These are phyloP conservation scores for Craterocephalus amniculus DNA, from an alignment of 2,797 vertebrate species.

Conservation along the genomic window DNA sequence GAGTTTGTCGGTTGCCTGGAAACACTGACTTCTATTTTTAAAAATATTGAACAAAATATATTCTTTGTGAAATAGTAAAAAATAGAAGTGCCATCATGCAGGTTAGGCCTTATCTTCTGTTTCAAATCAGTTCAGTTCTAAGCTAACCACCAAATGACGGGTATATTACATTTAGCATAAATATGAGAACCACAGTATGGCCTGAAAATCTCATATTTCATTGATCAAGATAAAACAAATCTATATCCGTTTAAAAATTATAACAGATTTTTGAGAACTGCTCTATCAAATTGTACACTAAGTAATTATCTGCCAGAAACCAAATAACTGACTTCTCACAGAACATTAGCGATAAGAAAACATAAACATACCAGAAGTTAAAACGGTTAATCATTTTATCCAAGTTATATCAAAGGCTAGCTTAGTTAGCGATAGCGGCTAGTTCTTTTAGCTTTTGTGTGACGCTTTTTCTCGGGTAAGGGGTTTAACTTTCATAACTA, in stretches of 20 bases:
- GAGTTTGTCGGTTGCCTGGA: not conserved
- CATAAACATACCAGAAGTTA: not conserved
- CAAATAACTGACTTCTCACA: not conserved
- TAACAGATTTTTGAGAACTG: not conserved
- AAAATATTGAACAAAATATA: not conserved
- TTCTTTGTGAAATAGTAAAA: not conserved
- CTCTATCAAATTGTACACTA: not conserved
- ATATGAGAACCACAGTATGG: not conserved
- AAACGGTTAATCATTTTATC: too few species aligned
- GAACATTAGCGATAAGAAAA: not conserved
- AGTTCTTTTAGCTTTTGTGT: too few species aligned
- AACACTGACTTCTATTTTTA: not conserved
- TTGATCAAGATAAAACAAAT: not conserved
- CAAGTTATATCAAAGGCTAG: too few species aligned
- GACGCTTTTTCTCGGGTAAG: too few species aligned
- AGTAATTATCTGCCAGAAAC: not conserved
- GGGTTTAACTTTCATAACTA: too few species aligned
- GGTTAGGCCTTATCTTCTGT: not conserved
- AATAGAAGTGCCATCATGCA: not conserved
- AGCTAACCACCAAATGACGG: not conserved
- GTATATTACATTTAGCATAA: not conserved
- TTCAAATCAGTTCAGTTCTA: not conserved
- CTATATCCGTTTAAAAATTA: not conserved
- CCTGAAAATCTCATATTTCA: not conserved
- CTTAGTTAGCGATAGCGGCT: too few species aligned